Evolutionary conservation across 2,888 invertebrate genomes (phyloP).

Genomic region (Coecobrya sp.): DNA sequence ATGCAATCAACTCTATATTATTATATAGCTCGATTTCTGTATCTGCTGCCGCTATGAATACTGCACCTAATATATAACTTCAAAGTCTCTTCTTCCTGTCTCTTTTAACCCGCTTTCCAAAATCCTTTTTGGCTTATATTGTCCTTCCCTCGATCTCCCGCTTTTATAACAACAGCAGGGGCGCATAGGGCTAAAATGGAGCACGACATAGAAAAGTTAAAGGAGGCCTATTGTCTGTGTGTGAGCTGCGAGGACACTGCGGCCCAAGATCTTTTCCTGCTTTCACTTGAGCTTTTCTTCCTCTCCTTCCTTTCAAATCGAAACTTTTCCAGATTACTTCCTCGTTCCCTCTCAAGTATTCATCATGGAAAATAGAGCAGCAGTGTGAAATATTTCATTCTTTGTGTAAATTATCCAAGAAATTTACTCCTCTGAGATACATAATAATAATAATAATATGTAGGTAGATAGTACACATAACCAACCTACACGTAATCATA

Average conservation of each 20-base stretch:
- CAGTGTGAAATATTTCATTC: conserved; percentile 24
- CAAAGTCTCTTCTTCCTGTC: conserved; percentile 44
- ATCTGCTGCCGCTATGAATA: neutral
- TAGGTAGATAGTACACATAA: neutral
- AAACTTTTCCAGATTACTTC: conserved; percentile 69
- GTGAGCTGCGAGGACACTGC: conserved; percentile 4
- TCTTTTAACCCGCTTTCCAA: conserved; percentile 63
- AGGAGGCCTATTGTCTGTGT: neutral
- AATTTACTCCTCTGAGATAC: neutral
- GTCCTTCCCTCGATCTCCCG: conserved; percentile 1
- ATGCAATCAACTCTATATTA: conserved; percentile 11
- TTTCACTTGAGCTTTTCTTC: neutral
- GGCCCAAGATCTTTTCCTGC: conserved; percentile 20
- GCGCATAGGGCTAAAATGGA: neutral
- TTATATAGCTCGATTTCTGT: too few relatives aligned
- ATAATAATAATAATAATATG: too few relatives aligned
- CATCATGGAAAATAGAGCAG: conserved; percentile 28
- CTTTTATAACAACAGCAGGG: neutral
- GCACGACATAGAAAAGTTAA: neutral
- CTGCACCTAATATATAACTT: neutral
- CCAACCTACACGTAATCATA: neutral
- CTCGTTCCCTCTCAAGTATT: neutral
- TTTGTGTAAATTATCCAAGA: conserved; percentile 30
- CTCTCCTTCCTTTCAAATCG: conserved; percentile 56
- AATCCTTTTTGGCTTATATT: conserved; percentile 53